Base-by-base conservation (phyloP, 2,888 invertebrate genomes). In the Strigamia transsilvanica region DNA sequence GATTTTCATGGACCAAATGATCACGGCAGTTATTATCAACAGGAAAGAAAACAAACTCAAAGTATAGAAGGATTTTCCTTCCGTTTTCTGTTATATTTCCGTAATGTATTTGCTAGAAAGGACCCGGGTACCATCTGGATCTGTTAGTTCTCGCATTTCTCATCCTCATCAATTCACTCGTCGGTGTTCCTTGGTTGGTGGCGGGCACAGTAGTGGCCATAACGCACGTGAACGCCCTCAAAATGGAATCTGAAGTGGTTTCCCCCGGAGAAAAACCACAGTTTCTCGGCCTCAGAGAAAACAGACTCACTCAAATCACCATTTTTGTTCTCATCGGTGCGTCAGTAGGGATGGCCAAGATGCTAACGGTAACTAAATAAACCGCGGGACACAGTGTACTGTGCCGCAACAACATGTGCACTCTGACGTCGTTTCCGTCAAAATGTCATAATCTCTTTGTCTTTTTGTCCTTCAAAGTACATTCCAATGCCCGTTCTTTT, bases 1-100 rank as follows among this genome's bases (percentile, higher is more conserved):
- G 81, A 88, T 90, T 82, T 90, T 90, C 85, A 90, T 90, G 89
- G 90, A 90, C 85, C 90, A 90, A 84, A 90, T 90, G 86, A 90
- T 90, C 84, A 90, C 90, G 9, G 88, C 90, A n/a, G 90, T 90
- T 73, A 90, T 90, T 85, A 89, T 90, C 80, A 90, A 90, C 85
- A 86, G 90, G 82, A 90, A 89, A 84, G 90, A 90, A 86, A 90
- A 90, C 85, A 90, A 90, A 84, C 86, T 90, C 79, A 87, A 88
- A 86, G 89, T 88, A 84, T n/a, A 86, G 87, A 73, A 73, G 5
- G 3, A 73, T 15, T 73, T 32, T n/a, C 9, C 7, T 3, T 79
- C 56, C 23, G 7, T 80, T 38, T 9, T 41, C 1, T 6, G 7
- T 80, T 21, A 42, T 10, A 66, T 82, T 84, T 41, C 27, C 27